A percentile compares a stretch with the other conserved stretches of the same genome.
These are phyloP conservation scores for Lasioglossum baleicum DNA, from an alignment of 1,140 invertebrate genomes.

Conservation along the genomic window DNA sequence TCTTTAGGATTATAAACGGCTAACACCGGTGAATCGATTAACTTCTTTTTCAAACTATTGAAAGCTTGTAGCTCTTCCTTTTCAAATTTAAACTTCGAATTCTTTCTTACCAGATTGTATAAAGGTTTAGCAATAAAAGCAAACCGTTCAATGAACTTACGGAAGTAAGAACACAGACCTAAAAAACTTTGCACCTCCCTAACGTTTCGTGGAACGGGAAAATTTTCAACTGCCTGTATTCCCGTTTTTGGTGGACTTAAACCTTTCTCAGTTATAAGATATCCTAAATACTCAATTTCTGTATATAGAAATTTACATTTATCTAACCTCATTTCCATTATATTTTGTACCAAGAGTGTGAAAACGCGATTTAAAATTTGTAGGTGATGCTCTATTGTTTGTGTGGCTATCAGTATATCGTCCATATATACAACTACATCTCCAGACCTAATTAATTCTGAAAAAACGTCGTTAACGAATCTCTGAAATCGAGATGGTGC, in stretches of 20 bases:
- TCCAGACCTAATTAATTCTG: not conserved
- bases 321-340: conserved; percentile 33
- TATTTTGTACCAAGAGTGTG: not conserved
- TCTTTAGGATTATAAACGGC: conserved; percentile 32
- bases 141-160: conserved; percentile 41
- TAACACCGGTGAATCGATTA: conserved; percentile 17
- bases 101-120: conserved; percentile 16
- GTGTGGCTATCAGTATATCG: not conserved
- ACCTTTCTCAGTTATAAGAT: conserved; percentile 7
- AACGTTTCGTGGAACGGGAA: not conserved
- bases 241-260: conserved; percentile 22
- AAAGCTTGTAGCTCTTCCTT: not conserved
- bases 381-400: not conserved
- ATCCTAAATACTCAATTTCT: conserved; percentile 48
- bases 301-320: conserved; percentile 46
- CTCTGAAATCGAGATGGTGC: not conserved
- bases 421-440: not conserved
- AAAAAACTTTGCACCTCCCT: conserved; percentile 31
- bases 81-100: conserved; percentile 18
- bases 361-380: not conserved
- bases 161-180: conserved; percentile 37
- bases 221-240: conserved; percentile 2
- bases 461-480: not conserved
- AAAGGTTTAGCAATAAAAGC: conserved; percentile 24
- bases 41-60: not conserved